phyloP scores from a whole-genome alignment of 2,888 invertebrate species.

The Formica aserva region DNA sequence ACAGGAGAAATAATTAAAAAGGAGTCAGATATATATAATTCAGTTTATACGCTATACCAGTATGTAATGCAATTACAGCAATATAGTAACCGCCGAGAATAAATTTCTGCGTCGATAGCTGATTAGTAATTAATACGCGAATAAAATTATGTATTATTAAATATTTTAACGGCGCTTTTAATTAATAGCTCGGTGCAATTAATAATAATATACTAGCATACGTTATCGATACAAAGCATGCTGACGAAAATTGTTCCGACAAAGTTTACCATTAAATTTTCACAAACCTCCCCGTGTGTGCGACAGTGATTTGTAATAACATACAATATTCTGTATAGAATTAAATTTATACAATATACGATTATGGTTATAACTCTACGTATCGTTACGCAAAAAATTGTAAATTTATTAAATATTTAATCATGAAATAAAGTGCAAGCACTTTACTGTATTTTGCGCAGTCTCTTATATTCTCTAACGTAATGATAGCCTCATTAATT shows the following conservation, averaged over 20 bases:
- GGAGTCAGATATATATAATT: slow-evolving; percentile 8
- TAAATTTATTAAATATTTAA: not conserved
- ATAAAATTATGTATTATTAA: slow-evolving; percentile 46
- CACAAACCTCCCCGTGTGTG: not conserved
- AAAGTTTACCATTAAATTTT: slow-evolving; percentile 3
- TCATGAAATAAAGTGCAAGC: not conserved
- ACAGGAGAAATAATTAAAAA: slow-evolving; percentile 27
- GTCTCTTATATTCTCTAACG: not conserved
- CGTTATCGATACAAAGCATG: slow-evolving; percentile 8
- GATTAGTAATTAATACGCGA: slow-evolving; percentile 47
- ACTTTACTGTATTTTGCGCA: slow-evolving; percentile 6
- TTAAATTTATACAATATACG: not conserved
- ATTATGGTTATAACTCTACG: not conserved
- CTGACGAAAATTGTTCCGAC: slow-evolving; percentile 17
- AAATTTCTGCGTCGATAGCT: slow-evolving; percentile 39
- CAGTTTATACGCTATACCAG: slow-evolving; percentile 8
- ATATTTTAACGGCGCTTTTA: slow-evolving; percentile 42
- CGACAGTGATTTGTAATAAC: not conserved
- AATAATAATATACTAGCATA: slow-evolving; percentile 18
- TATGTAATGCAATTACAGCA: slow-evolving; percentile 25
- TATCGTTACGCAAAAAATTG: not conserved
- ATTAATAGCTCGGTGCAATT: slow-evolving; percentile 43
- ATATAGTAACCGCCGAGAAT: slow-evolving; percentile 43
- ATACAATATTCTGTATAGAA: not conserved
- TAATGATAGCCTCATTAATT: slow-evolving; percentile 30